phyloP scores from a whole-genome alignment of 2,888 invertebrate genomes.

The Phytoseiulus persimilis region DNA sequence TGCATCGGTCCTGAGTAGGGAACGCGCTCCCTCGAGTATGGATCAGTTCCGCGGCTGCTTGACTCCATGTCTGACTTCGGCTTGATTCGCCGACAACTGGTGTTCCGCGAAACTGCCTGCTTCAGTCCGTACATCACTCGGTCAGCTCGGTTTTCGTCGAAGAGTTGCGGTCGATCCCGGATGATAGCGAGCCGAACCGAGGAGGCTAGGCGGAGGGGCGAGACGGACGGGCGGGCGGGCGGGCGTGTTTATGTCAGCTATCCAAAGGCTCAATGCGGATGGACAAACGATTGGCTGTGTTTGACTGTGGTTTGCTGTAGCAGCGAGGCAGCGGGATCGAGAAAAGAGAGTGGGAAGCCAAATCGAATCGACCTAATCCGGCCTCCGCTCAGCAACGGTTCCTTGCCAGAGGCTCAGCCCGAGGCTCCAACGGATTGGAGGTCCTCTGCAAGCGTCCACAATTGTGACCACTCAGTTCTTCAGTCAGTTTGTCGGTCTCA shows the following conservation, averaged over 20 bases:
- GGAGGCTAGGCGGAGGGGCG: neutral
- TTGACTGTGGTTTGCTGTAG: neutral
- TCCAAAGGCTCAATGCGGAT: neutral
- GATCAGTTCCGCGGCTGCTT: neutral
- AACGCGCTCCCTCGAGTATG: neutral
- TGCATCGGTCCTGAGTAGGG: neutral
- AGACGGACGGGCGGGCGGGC: neutral
- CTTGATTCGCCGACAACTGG: neutral
- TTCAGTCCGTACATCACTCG: neutral
- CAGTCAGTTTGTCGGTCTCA: neutral
- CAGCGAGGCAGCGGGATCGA: neutral
- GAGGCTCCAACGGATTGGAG: neutral
- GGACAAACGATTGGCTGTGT: conserved; percentile 5
- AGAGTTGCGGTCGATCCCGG: neutral
- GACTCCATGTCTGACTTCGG: neutral
- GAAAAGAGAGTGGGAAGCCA: neutral
- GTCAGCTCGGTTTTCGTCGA: neutral
- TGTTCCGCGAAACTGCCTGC: neutral
- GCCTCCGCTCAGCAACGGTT: neutral
- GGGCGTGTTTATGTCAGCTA: neutral
- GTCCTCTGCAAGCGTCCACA: no score
- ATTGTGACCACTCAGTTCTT: neutral
- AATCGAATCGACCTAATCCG: conserved; percentile 5
- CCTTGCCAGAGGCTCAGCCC: neutral
- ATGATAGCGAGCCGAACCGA: neutral